Evolutionary conservation across 2,113 vertebrate species (phyloP).

Genomic region (Rhegmatorhina hoffmannsi): DNA sequence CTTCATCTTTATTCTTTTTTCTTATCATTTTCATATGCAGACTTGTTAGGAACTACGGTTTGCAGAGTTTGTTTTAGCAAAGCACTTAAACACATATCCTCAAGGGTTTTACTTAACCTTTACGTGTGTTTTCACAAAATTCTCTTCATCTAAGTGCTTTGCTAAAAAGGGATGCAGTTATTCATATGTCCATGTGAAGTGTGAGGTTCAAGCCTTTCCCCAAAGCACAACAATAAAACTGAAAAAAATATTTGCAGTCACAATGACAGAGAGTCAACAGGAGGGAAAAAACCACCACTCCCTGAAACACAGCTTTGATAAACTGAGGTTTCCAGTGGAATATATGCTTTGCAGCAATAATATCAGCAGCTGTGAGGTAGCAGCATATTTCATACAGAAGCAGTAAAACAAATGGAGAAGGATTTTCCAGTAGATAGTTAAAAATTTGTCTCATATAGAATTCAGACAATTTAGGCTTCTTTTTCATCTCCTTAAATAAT

Average conservation of each 20-base stretch:
- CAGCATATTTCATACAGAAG: background rate
- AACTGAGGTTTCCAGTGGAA: background rate
- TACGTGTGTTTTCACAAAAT: background rate
- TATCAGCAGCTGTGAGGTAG: background rate
- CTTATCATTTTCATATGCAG: background rate
- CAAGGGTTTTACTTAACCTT: slow-evolving; percentile 26
- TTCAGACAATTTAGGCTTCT: background rate
- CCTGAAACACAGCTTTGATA: background rate
- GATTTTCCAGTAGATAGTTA: background rate
- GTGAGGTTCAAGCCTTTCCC: background rate
- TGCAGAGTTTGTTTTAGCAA: background rate
- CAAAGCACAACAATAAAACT: background rate
- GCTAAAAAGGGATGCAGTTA: background rate
- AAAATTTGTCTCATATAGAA: background rate
- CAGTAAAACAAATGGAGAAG: background rate
- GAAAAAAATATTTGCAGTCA: background rate
- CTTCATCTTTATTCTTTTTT: background rate
- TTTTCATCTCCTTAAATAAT: slow-evolving; percentile 2
- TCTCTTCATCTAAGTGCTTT: background rate
- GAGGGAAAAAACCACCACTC: background rate
- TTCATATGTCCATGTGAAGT: background rate
- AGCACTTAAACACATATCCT: background rate
- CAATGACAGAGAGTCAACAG: background rate
- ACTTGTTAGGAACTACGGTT: background rate
- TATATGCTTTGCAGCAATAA: background rate